Conservation (phyloP, 2,797 vertebrate species). For the Phataginus tetradactyla region DNA sequence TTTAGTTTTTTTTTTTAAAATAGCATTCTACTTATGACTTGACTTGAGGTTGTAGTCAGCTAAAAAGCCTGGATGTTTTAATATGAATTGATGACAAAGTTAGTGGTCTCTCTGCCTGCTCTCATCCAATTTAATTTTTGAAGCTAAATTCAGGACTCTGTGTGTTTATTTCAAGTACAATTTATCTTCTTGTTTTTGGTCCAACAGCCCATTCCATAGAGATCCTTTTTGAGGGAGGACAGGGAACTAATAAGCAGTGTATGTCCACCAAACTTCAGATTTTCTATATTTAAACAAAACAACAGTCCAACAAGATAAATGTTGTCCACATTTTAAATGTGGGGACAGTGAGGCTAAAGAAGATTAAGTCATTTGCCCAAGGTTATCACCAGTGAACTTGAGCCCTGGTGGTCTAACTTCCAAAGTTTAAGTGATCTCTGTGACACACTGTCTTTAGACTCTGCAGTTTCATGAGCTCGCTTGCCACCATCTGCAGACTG, state of each 20-base stretch:
- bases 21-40: constrained; percentile 10
- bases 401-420: neutral
- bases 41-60: neutral
- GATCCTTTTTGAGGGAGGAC: neutral
- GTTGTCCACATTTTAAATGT: neutral
- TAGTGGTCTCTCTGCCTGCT: neutral
- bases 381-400: neutral
- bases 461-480: neutral
- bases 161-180: constrained; percentile 20
- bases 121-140: constrained; percentile 48
- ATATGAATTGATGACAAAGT: constrained; percentile 5
- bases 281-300: neutral
- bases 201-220: neutral
- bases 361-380: neutral
- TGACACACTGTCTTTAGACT: neutral
- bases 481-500: neutral
- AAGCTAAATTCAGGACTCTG: neutral
- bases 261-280: neutral
- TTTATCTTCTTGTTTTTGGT: constrained; percentile 20
- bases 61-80: constrained; percentile 9
- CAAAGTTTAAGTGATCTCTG: neutral
- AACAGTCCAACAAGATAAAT: neutral
- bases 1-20: neutral
- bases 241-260: neutral
- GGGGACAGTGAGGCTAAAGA: neutral